Evolutionary conservation across 2,113 vertebrate genomes (phyloP).

Genomic region (Hymenochirus boettgeri): DNA sequence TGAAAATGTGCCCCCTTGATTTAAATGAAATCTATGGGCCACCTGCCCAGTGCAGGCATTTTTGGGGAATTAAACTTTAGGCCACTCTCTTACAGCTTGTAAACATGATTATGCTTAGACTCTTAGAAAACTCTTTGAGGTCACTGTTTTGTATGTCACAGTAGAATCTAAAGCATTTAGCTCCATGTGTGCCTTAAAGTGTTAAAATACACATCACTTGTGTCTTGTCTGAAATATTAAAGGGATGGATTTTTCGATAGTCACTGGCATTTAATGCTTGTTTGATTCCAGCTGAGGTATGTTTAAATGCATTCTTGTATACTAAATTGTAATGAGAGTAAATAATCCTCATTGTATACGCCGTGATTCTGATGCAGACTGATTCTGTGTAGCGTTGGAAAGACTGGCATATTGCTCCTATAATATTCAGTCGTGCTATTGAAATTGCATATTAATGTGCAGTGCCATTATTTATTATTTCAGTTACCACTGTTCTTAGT

Average conservation of each 20-base stretch:
- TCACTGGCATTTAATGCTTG: conserved; percentile 11
- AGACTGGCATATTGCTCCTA: conserved; percentile 43
- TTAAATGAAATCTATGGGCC: too few species aligned
- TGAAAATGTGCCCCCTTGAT: too few species aligned
- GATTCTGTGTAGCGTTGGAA: conserved; percentile 28
- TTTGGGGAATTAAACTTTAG: too few species aligned
- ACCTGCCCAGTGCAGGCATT: too few species aligned
- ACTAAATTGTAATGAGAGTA: conserved; percentile 14
- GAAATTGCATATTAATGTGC: conserved; percentile 41
- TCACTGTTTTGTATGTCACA: too few species aligned
- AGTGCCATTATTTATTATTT: conserved; percentile 42
- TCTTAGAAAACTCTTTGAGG: too few species aligned
- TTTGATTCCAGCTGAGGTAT: background rate
- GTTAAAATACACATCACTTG: background rate
- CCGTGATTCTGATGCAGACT: conserved; percentile 45
- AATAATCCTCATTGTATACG: conserved; percentile 34
- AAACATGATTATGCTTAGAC: too few species aligned
- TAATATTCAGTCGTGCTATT: conserved; percentile 30
- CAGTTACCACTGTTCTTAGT: conserved; percentile 48
- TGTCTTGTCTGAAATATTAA: conserved; percentile 8
- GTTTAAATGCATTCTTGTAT: conserved; percentile 14
- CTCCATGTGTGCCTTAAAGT: too few species aligned
- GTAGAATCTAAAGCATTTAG: too few species aligned
- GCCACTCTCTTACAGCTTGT: too few species aligned
- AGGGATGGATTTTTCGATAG: background rate